Evolutionary conservation across 2,797 vertebrate species (phyloP), one percentile per base, ranked within the genome.

Genomic region (Cynodonichthys magdalenae): DNA sequence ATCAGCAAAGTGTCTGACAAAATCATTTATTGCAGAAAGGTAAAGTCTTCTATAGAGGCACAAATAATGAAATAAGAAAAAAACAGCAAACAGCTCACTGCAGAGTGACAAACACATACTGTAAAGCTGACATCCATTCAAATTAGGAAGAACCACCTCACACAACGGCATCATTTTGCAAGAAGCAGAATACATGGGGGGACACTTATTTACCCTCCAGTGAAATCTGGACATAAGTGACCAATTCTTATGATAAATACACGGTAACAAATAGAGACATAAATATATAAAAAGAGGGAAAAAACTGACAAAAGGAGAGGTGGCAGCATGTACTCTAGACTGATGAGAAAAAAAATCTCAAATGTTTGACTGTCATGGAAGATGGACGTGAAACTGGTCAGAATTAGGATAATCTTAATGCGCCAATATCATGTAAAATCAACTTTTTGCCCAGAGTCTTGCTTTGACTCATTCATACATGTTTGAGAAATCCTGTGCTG

Each of bases 131-230:
- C 61, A 27, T 48, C 42, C 15, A 24, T 47, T 63, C 15, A 47
- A 15, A 63, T 47, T 36, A 11, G 61, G 49, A 63, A 27, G 52
- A 63, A 54, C 15, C 47, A 28, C 39, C 46, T 63, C 34, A 46
- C 27, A 41, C 53, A 42, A 53, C 12, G 12, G 45, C 53, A 56
- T 49, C 53, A 56, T 55, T 56, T 50, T 65, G 34, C 15, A 42
- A 42, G 9, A 42, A 29, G 34, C 53, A 56, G 34, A 56, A 65
- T 42, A 11, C 24, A 48, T 36, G 52, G 44, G 51, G 24, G 27
- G 44, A 54, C 18, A 27, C 18, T 15, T 52, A 45, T 52, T 51
- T 52, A 28, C 48, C 42, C 48, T 52, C 28, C 48, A 61, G 59
- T 47, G 34, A 47, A 47, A 52, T 54, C 62, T 39, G 19, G 10